Base-by-base conservation (phyloP, 2,113 vertebrate genomes). In the Calidris pygmaea region DNA sequence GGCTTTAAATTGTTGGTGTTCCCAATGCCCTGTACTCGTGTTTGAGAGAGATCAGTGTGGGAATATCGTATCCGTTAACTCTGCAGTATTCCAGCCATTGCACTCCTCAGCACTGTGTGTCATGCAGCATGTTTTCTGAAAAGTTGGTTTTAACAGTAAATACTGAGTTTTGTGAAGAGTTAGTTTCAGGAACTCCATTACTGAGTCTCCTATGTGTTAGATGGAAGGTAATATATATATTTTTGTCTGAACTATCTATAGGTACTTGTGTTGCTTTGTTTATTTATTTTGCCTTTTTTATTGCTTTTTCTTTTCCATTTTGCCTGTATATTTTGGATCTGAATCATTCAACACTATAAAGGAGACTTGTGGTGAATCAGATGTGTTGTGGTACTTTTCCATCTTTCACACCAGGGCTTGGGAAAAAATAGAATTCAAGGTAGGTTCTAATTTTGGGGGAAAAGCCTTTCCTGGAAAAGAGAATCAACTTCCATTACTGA, bases 11-110 rank as follows among this genome's bases (percentile, higher is more conserved):
- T 62, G 39, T 20, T 75, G 2, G 3, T 65, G 24, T 11, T 72
- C 23, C 27, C 41, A 43, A 43, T 43, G 41, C 6, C 6, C 35
- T 34, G 66, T 5, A 5, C 39, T 68, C 23, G 13, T 63, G 15
- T 55, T 55, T 50, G 20, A 27, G 53, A 56, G 45, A 56, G 29
- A 37, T 19, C 39, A 14, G 39, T 7, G 32, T 9, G 68, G 56
- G 87, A 71, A 24, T 18, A 7, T 3, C 9, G 11, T 10, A 8
- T 12, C 74, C 9, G 30, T 56, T 29, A 37, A 35, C 14, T 1
- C 9, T 63, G 63, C 45, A 30, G 0, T 14, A 20, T 2, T 81
- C 20, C n/a, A 75, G 48, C 53, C 26, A 4, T 19, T 0, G 0
- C 32, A 47, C 16, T 85, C 37, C 74, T 58, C 6, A 4, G 60